Conservation (phyloP, 1,140 invertebrate species). For the Bombus picipes region DNA sequence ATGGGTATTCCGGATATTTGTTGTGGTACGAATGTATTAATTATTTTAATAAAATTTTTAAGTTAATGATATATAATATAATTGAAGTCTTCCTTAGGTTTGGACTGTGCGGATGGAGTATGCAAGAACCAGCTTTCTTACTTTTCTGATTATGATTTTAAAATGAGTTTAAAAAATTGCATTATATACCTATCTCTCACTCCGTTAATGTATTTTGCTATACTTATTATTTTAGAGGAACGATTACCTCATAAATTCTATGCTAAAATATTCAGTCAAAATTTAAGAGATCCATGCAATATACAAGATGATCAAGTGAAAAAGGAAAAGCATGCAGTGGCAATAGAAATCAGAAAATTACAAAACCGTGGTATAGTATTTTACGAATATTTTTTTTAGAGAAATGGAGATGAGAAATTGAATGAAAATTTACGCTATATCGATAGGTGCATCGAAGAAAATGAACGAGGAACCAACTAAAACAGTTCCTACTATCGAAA, state of each 20-base stretch:
- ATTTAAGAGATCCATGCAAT: conserved; percentile 41
- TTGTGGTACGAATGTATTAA: conserved; percentile 68
- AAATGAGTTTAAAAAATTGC: conserved; percentile 73
- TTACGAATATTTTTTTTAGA: conserved; percentile 2
- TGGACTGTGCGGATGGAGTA: conserved; percentile 71
- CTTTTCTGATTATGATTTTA: conserved; percentile 66
- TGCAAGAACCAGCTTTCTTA: conserved; percentile 74
- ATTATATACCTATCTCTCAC: conserved; percentile 72
- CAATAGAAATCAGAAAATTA: conserved; percentile 72
- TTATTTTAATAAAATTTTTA: conserved; percentile 2
- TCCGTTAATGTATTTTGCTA: conserved; percentile 73
- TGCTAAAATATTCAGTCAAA: conserved; percentile 58
- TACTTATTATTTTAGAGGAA: conserved; percentile 75
- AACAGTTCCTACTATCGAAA: neutral
- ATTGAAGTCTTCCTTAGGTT: conserved; percentile 52
- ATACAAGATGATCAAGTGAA: conserved; percentile 78
- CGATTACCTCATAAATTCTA: conserved; percentile 68
- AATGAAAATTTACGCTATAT: neutral
- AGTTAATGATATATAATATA: neutral
- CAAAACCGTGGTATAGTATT: conserved; percentile 62
- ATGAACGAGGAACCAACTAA: conserved; percentile 1
- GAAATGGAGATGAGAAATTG: neutral
- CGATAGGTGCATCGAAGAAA: neutral
- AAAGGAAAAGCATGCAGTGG: conserved; percentile 74
- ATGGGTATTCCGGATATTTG: conserved; percentile 56